These are phyloP conservation scores for Cyclophora albipunctata DNA, from an alignment of 2,888 invertebrate species.

Conservation along the genomic window DNA sequence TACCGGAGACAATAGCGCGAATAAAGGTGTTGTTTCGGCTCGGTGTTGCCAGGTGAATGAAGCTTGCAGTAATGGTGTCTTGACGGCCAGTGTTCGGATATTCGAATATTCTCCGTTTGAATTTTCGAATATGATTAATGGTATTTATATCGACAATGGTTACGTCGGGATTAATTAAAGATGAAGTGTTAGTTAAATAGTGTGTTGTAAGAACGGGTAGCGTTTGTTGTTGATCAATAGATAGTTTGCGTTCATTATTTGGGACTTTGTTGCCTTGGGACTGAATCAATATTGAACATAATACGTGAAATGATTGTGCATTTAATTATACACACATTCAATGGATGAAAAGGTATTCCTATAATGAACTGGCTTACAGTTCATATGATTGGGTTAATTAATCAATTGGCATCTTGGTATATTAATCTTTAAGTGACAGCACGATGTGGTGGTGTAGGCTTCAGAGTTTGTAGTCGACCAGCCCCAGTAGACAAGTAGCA, in stretches of 20 bases:
- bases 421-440: too few species aligned
- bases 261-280: constrained; percentile 11
- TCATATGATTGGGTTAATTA: too few species aligned
- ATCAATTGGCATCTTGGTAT: not conserved
- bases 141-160: constrained; percentile 51
- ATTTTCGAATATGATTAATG: constrained; percentile 66
- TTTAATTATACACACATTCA: constrained; percentile 5
- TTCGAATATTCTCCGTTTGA: constrained; percentile 49
- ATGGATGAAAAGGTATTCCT: too few species aligned
- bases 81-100: constrained; percentile 33
- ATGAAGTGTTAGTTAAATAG: constrained; percentile 63
- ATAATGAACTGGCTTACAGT: too few species aligned
- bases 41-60: constrained; percentile 40
- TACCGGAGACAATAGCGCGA: constrained; percentile 32
- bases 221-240: constrained; percentile 34
- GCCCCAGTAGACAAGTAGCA: too few species aligned
- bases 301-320: constrained; percentile 10
- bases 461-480: too few species aligned
- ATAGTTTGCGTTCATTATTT: not conserved
- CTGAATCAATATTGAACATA: constrained; percentile 9
- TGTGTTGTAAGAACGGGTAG: constrained; percentile 59
- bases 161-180: constrained; percentile 73
- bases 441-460: too few species aligned
- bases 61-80: constrained; percentile 33
- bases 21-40: constrained; percentile 20